phyloP scores from a whole-genome alignment of 2,888 invertebrate genomes.

The Stenolophus ochropezus region DNA sequence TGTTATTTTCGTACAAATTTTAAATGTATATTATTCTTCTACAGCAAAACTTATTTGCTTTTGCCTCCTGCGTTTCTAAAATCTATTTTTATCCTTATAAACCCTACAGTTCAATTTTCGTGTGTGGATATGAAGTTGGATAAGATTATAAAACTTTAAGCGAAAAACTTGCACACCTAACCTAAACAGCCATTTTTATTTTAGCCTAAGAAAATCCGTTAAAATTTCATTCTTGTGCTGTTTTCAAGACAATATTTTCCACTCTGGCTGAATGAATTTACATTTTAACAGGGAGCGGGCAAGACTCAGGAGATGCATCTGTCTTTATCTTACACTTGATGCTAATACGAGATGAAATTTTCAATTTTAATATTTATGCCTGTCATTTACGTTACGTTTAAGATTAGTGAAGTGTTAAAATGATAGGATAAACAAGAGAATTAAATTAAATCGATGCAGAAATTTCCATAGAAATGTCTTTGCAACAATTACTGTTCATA shows the following conservation, averaged over 20 bases:
- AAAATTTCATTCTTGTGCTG: constrained; percentile 25
- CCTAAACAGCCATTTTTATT: constrained; percentile 13
- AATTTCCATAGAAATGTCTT: not conserved
- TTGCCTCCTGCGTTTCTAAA: not conserved
- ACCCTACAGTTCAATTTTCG: not conserved
- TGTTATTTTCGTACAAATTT: no score
- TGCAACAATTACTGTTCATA: not conserved
- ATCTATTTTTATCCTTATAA: not conserved
- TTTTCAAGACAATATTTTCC: constrained; percentile 33
- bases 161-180: constrained; percentile 18
- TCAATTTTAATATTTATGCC: constrained; percentile 34
- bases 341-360: constrained; percentile 30
- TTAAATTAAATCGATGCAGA: not conserved
- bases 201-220: constrained; percentile 5
- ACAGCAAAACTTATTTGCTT: no score
- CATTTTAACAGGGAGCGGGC: constrained; percentile 1
- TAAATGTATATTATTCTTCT: no score
- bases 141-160: constrained; percentile 25
- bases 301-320: not conserved
- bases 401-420: constrained; percentile 25
- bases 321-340: not conserved
- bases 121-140: not conserved
- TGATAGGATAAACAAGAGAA: not conserved
- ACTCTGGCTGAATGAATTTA: constrained; percentile 13
- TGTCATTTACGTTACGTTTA: constrained; percentile 22